A percentile compares a stretch with the other conserved stretches of the same genome.
Evolutionary conservation across 2,113 vertebrate species (phyloP).

Genomic region (Sphaerodactylus townsendi): DNA sequence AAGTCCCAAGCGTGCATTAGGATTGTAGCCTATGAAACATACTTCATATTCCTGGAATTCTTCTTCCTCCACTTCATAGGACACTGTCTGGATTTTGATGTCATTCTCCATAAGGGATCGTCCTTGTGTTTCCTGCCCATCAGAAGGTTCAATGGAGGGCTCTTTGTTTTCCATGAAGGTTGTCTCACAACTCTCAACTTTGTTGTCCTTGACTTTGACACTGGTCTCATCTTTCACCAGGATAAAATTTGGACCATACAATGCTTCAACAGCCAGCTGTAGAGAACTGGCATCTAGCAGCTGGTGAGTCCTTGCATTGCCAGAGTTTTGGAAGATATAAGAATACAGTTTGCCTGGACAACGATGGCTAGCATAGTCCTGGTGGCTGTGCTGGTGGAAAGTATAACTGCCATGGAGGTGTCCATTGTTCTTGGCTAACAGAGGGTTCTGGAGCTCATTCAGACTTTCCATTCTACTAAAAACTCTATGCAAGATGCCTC

Average conservation of each 20-base stretch:
- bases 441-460: conserved; percentile 90
- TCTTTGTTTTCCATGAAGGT: conserved; percentile 91
- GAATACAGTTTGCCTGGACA: conserved; percentile 86
- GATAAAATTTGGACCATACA: conserved; percentile 87
- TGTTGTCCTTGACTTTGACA: conserved; percentile 88
- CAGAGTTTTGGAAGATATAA: conserved; percentile 82
- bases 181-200: conserved; percentile 90
- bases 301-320: conserved; percentile 80
- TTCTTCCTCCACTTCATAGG: conserved; percentile 93
- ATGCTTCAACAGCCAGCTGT: conserved; percentile 89
- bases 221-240: conserved; percentile 84
- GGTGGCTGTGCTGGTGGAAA: conserved; percentile 72
- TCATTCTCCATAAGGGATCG: conserved; percentile 77
- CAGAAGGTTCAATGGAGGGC: conserved; percentile 60
- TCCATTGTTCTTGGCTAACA: conserved; percentile 86
- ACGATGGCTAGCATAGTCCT: conserved; percentile 76
- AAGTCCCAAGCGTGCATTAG: background rate
- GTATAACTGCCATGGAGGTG: conserved; percentile 81
- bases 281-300: conserved; percentile 90
- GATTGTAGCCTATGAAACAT: conserved; percentile 32
- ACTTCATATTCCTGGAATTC: conserved; percentile 92
- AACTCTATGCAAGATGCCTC: background rate
- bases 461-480: conserved; percentile 86
- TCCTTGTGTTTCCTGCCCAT: conserved; percentile 75
- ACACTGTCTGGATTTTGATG: conserved; percentile 91